Evolutionary conservation across 2,797 vertebrate species (phyloP), one percentile per base, ranked within the genome.

Genomic region (Pseudochirops cupreus): DNA sequence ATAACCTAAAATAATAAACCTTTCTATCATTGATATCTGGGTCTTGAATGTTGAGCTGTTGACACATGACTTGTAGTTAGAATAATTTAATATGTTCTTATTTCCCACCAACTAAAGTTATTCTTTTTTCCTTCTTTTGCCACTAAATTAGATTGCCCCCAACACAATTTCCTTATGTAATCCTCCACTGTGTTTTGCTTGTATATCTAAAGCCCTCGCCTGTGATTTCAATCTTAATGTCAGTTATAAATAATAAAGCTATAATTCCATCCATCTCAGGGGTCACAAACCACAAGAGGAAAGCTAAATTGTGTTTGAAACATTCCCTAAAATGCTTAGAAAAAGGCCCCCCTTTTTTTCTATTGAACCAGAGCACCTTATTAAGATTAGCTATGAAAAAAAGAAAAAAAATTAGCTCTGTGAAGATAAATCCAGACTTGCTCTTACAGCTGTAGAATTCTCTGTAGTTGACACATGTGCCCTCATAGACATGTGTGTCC

Each of bases 341-440:
- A 11, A 82, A 82, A 24, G 5, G 16, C 16, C 0, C 3, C n/a
- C 21, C n/a, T 1, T 95, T 92, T 90, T 94, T 93, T 92, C 50
- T 97, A 97, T 97, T 96, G 93, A 97, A 56, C 46, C 93, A 92
- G 95, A 91, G 52, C 92, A 97, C 92, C 96, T 55, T 94, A 93
- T 90, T 74, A 74, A 39, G 18, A 46, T 87, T 90, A 92, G 62
- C 89, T 56, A 87, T 91, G 89, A 12, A 54, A 54, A 54, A 54
- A 54, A 54, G 11, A 12, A 12, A 54, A 54, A 54, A 39, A 31
- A 46, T 87, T 90, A 92, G 62, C 91, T 56, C 87, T 91, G 89
- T 18, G 4, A 94, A 95, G 62, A 96, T 94, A 95, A 39, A 95
- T 93, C 91, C 91, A 97, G 93, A 95, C 46, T 1, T 97, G 62